A percentile compares a stretch with the other conserved stretches of the same genome.
phyloP scores from a whole-genome alignment of 2,113 vertebrate genomes.

The Axis porcinus region DNA sequence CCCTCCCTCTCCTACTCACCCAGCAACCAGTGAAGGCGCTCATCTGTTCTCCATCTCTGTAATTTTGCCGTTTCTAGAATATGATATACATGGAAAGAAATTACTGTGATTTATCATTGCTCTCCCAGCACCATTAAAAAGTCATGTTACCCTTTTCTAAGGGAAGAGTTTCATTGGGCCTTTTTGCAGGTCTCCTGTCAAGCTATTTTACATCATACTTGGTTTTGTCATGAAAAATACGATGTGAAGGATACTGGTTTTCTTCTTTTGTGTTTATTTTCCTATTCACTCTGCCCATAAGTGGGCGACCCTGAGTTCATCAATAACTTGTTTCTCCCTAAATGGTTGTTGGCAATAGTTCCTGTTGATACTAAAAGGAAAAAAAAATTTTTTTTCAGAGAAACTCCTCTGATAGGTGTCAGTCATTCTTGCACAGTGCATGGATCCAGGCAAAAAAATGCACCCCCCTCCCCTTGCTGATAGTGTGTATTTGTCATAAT shows the following conservation, averaged over 20 bases:
- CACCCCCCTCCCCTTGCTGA: neutral
- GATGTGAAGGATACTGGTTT: neutral
- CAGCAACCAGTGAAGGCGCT: neutral
- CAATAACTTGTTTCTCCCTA: neutral
- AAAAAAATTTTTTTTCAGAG: neutral
- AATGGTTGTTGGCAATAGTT: neutral
- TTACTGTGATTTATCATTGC: neutral
- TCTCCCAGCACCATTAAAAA: neutral
- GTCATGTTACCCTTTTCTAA: neutral
- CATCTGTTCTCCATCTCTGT: neutral
- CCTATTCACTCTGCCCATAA: neutral
- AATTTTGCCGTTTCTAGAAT: neutral
- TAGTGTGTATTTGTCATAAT: neutral
- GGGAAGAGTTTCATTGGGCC: neutral
- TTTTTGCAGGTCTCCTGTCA: neutral
- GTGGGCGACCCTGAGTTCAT: neutral
- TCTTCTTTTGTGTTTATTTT: neutral
- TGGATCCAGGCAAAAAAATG: rapidly evolving
- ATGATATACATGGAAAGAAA: neutral
- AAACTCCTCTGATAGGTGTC: neutral
- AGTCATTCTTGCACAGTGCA: neutral
- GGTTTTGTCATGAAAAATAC: neutral
- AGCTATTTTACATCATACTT: neutral
- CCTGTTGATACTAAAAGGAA: neutral
- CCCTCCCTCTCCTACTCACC: neutral